Conservation (phyloP, 2,113 vertebrate species). For the Peromyscus californicus region DNA sequence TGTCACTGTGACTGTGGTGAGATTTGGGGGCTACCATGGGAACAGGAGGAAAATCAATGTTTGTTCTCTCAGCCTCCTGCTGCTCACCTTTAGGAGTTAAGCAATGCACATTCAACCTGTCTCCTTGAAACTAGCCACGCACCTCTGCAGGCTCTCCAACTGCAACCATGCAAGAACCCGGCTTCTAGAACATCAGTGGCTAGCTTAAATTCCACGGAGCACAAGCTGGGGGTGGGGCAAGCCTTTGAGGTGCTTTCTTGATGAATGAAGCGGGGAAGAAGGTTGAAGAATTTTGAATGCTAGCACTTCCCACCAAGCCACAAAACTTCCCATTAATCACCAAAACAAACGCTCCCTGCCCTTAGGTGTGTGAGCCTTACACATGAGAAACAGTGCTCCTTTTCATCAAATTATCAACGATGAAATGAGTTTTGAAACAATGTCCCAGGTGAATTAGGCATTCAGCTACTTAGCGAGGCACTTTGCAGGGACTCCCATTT, state of each 20-base stretch:
- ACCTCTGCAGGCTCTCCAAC: neutral
- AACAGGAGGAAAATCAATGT: slow-evolving; percentile 45
- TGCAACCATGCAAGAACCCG: slow-evolving; percentile 51
- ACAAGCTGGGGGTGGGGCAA: slow-evolving; percentile 54
- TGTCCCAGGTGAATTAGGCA: slow-evolving; percentile 86
- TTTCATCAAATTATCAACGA: slow-evolving; percentile 89
- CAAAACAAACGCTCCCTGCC: slow-evolving; percentile 86
- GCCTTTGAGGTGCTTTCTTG: slow-evolving; percentile 76
- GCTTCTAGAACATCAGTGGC: neutral
- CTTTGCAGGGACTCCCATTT: slow-evolving; percentile 83
- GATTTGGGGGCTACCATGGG: neutral
- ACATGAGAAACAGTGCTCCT: slow-evolving; percentile 82
- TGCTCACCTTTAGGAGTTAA: slow-evolving; percentile 54
- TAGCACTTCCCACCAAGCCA: slow-evolving; percentile 85
- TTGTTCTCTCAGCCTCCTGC: neutral
- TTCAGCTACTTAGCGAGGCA: slow-evolving; percentile 85
- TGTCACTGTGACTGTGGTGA: slow-evolving; percentile 39
- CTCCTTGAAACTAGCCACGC: slow-evolving; percentile 59
- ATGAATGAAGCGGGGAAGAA: slow-evolving; percentile 70
- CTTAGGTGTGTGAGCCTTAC: slow-evolving; percentile 84
- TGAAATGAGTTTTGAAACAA: slow-evolving; percentile 89
- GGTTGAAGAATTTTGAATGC: slow-evolving; percentile 81
- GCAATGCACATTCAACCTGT: neutral
- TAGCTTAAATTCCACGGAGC: slow-evolving; percentile 44
- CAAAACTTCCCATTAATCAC: slow-evolving; percentile 86